These are phyloP conservation scores for human DNA, from an alignment of 2,113 vertebrate species.

Conservation along the genomic window GRCh38 chr18:10814501-10815000, in stretches of 20 bases:
- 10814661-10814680: background rate
- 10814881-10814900: background rate
- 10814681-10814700: background rate
- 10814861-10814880: background rate
- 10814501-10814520: background rate
- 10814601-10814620: accelerated
- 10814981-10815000: background rate
- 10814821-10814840: too few species aligned
- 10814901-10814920: background rate
- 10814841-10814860: background rate
- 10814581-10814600: background rate
- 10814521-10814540: background rate
- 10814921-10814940: background rate
- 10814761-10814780: background rate
- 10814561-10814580: background rate
- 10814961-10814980: background rate
- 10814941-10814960: background rate
- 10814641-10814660: background rate
- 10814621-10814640: background rate
- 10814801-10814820: background rate
- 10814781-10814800: background rate
- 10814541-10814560: background rate
- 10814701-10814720: background rate
- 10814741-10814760: background rate
- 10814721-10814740: background rate